Evolutionary conservation across 2,113 vertebrate genomes (phyloP).

Genomic region (Chitala chitala): DNA sequence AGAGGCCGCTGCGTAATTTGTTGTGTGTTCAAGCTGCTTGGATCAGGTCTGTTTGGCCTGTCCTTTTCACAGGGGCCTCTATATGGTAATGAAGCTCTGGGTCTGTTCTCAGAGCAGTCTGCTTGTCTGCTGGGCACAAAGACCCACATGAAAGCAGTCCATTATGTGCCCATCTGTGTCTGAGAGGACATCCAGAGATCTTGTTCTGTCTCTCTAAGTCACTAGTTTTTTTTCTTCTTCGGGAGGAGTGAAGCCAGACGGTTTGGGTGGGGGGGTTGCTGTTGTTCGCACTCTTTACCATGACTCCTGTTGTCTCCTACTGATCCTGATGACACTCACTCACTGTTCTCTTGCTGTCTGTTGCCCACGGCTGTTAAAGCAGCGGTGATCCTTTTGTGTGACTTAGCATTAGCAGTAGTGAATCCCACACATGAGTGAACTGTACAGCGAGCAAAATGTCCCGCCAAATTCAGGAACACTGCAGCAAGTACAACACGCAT

Average conservation of each 20-base stretch:
- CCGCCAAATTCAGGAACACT: not conserved
- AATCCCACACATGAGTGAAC: not conserved
- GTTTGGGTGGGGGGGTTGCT: too few species aligned
- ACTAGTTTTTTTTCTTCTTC: not conserved
- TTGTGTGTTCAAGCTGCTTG: not conserved
- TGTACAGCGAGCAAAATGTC: not conserved
- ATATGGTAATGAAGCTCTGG: slow-evolving; percentile 17
- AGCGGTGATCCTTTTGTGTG: not conserved
- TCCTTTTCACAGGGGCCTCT: not conserved
- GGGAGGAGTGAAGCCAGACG: slow-evolving; percentile 3
- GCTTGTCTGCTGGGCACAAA: slow-evolving; percentile 6
- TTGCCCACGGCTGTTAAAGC: not conserved
- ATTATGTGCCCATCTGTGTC: slow-evolving; percentile 19
- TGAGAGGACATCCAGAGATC: slow-evolving; percentile 20
- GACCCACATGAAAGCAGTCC: slow-evolving; percentile 20
- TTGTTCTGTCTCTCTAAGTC: not conserved
- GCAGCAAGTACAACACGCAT: too few species aligned
- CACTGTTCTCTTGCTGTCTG: slow-evolving; percentile 11
- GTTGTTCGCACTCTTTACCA: slow-evolving; percentile 1
- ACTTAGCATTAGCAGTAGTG: not conserved
- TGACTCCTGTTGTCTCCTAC: not conserved
- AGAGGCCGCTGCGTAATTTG: not conserved
- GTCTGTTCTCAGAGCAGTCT: slow-evolving; percentile 14
- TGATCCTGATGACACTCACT: not conserved
- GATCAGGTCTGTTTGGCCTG: not conserved